Percentiles rank a stretch among this genome's conserved stretches.
phyloP scores from a whole-genome alignment of 2,113 vertebrate genomes.

The Pangasianodon hypophthalmus region DNA sequence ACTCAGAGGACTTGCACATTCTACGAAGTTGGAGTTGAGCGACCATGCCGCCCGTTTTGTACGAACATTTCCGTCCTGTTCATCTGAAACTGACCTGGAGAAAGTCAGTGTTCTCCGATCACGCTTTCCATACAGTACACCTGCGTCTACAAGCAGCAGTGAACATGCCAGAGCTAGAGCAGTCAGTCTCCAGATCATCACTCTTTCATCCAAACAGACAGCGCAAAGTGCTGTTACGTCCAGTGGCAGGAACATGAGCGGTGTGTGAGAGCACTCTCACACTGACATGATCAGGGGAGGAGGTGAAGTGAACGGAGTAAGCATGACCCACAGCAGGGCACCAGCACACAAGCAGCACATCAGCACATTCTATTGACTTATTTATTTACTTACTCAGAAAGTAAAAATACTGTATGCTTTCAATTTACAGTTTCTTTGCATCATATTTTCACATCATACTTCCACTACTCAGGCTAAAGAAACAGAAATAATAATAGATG shows the following conservation, averaged over 20 bases:
- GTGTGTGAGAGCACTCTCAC: not conserved
- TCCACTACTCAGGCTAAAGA: too few relatives aligned
- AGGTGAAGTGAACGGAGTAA: too few relatives aligned
- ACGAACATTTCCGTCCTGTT: slow-evolving; percentile 41
- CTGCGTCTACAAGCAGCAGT: not conserved
- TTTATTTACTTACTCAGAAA: too few relatives aligned
- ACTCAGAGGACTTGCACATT: slow-evolving; percentile 64
- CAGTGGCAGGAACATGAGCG: not conserved
- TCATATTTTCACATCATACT: too few relatives aligned
- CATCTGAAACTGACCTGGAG: slow-evolving; percentile 49
- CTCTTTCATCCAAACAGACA: not conserved
- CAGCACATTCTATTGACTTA: too few relatives aligned
- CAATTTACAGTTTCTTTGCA: too few relatives aligned
- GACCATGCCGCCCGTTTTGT: slow-evolving; percentile 56
- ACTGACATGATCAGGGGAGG: too few relatives aligned
- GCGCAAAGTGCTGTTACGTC: not conserved
- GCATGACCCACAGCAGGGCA: too few relatives aligned
- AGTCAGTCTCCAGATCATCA: slow-evolving; percentile 40
- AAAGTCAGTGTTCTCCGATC: slow-evolving; percentile 57
- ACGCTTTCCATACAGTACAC: slow-evolving; percentile 10
- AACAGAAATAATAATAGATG: too few relatives aligned
- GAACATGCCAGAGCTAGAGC: slow-evolving; percentile 11
- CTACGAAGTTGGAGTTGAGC: slow-evolving; percentile 55
- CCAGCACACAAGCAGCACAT: too few relatives aligned
- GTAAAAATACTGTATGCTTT: too few relatives aligned